Percentiles rank a stretch among this genome's conserved stretches.
Evolutionary conservation across 2,888 invertebrate species (phyloP).

Genomic region (Oeneis ivallda): DNA sequence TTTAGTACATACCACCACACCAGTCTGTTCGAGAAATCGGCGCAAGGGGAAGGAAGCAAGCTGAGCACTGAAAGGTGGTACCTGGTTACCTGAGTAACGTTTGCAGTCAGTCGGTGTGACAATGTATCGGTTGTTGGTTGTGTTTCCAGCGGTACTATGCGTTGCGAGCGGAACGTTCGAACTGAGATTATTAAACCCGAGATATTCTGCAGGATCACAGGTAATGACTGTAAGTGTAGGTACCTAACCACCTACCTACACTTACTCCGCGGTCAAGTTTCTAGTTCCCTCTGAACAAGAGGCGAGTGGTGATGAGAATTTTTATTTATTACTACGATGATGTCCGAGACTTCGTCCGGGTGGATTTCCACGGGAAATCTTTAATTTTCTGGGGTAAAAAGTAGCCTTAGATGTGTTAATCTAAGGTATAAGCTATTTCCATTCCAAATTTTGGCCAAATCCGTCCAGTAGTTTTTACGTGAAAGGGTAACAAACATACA

Average conservation of each 20-base stretch:
- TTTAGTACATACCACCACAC: neutral
- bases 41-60: constrained; percentile 1
- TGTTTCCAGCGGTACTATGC: constrained; percentile 51
- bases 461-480: no score
- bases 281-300: neutral
- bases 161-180: constrained; percentile 54
- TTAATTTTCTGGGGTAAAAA: no score
- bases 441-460: no score
- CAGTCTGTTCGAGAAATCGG: neutral
- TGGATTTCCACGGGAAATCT: no score
- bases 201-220: constrained; percentile 44
- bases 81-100: constrained; percentile 3
- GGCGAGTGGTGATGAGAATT: neutral
- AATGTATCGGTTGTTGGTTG: constrained; percentile 65
- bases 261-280: neutral
- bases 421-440: no score
- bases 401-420: no score
- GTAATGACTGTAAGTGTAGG: constrained; percentile 24
- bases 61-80: constrained; percentile 5
- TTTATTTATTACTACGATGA: no score
- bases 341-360: no score
- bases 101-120: constrained; percentile 46
- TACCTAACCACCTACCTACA: neutral
- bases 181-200: constrained; percentile 46
- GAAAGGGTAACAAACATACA: no score